Evolutionary conservation across 2,797 vertebrate species (phyloP).

Genomic region (Picus viridis): DNA sequence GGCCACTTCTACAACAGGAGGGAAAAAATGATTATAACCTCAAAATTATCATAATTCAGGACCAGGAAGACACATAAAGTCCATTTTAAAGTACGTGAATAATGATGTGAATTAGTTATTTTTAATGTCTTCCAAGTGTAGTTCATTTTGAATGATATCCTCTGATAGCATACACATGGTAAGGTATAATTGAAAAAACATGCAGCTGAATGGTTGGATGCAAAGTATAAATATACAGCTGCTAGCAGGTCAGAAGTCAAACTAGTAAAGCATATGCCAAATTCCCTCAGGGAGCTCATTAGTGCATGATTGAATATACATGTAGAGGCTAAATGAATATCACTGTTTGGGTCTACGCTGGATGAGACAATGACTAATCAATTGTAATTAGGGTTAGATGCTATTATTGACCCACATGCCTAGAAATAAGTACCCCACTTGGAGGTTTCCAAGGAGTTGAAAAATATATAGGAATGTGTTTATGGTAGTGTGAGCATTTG

Average conservation of each 20-base stretch:
- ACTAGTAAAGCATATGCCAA: conserved; percentile 78
- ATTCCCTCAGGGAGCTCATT: conserved; percentile 83
- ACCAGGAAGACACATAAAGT: conserved; percentile 71
- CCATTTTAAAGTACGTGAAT: conserved; percentile 78
- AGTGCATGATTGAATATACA: conserved; percentile 79
- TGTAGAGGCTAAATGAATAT: conserved; percentile 80
- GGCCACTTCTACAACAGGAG: background rate
- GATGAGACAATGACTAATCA: conserved; percentile 83
- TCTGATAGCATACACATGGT: conserved; percentile 80
- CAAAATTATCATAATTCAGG: conserved; percentile 72
- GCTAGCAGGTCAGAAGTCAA: conserved; percentile 81
- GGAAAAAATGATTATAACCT: conserved; percentile 66
- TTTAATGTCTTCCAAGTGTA: conserved; percentile 86
- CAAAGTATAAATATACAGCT: conserved; percentile 84
- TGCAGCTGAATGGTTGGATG: conserved; percentile 78
- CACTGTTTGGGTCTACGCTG: conserved; percentile 74
- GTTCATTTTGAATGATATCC: conserved; percentile 80
- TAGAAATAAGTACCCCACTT: conserved; percentile 67
- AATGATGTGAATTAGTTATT: conserved; percentile 83
- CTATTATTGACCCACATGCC: conserved; percentile 77
- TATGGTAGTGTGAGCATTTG: conserved; percentile 2
- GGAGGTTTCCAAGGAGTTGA: conserved; percentile 62
- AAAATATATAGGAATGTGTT: conserved; percentile 59
- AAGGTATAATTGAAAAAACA: conserved; percentile 83
- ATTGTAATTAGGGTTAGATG: conserved; percentile 80